A percentile compares a stretch with the other conserved stretches of the same genome.
Evolutionary conservation across 1,140 invertebrate species (phyloP).

Genomic region (Tetramorium alpestre): DNA sequence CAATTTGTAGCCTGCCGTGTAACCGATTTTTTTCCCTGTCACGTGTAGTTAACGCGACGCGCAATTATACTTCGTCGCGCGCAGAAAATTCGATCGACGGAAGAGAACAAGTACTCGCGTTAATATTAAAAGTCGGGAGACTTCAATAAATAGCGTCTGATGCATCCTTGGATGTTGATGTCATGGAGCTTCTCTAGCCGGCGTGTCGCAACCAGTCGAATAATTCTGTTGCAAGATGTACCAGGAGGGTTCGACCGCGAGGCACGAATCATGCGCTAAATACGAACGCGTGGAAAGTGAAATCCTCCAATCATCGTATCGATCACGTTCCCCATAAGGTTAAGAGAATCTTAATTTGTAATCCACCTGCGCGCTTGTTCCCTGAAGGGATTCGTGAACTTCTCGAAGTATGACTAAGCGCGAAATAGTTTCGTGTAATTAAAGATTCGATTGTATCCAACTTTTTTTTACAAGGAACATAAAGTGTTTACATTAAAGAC

Average conservation of each 20-base stretch:
- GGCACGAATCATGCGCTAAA: slow-evolving; percentile 23
- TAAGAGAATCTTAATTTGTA: neutral
- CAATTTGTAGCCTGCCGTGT: slow-evolving; percentile 41
- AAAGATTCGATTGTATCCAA: neutral
- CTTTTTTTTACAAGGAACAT: neutral
- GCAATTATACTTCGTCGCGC: slow-evolving; percentile 15
- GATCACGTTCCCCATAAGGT: slow-evolving; percentile 3
- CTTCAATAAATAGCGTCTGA: neutral
- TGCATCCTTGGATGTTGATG: slow-evolving; percentile 27
- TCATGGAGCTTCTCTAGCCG: slow-evolving; percentile 3
- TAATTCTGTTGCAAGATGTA: slow-evolving; percentile 41
- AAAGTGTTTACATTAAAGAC: neutral
- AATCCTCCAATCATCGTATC: slow-evolving; percentile 46
- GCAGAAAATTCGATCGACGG: neutral
- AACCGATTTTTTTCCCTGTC: slow-evolving; percentile 32
- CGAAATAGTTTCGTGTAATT: neutral
- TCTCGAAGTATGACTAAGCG: too few relatives aligned
- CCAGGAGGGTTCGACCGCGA: neutral
- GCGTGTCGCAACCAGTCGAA: slow-evolving; percentile 8
- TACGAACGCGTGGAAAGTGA: slow-evolving; percentile 62
- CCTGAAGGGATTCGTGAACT: neutral
- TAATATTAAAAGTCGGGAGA: slow-evolving; percentile 1
- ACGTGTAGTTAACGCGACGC: slow-evolving; percentile 33
- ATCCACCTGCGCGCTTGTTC: neutral
- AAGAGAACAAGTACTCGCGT: neutral